These are phyloP conservation scores for Napeogenes sylphis DNA, from an alignment of 2,888 invertebrate genomes.

Conservation along the genomic window DNA sequence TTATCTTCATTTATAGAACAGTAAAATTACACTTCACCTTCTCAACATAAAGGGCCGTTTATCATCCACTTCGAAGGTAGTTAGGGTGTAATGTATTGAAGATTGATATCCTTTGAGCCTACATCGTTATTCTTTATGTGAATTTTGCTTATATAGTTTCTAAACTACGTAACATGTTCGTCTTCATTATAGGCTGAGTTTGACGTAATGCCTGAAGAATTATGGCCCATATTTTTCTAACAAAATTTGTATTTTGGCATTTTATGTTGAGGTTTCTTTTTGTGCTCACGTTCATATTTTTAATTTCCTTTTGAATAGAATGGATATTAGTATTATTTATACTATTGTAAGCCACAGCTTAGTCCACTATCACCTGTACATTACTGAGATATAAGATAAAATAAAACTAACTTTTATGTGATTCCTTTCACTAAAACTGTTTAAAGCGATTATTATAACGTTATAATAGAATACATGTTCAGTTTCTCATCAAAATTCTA, in stretches of 20 bases:
- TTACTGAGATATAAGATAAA: no score
- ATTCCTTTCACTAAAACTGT: no score
- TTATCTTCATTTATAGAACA: conserved; percentile 72
- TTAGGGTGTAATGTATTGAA: conserved; percentile 60
- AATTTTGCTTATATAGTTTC: conserved; percentile 35
- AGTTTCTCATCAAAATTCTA: neutral
- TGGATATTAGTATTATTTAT: no score
- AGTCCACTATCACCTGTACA: no score
- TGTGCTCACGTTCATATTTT: neutral
- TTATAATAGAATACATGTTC: no score
- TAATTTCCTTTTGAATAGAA: neutral
- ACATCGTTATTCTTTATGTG: conserved; percentile 39
- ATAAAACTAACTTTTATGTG: no score
- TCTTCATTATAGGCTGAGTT: conserved; percentile 9
- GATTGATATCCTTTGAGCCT: conserved; percentile 53
- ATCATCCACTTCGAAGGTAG: conserved; percentile 62
- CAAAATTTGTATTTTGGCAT: neutral
- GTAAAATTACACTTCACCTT: conserved; percentile 63
- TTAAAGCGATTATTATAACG: no score
- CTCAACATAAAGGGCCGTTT: conserved; percentile 64
- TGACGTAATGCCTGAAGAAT: neutral
- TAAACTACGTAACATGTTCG: conserved; percentile 11
- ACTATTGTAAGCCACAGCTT: no score
- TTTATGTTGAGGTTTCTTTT: neutral
- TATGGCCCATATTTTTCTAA: neutral